These are phyloP conservation scores for Casuarius casuarius DNA, from an alignment of 2,113 vertebrate genomes.

Conservation along the genomic window DNA sequence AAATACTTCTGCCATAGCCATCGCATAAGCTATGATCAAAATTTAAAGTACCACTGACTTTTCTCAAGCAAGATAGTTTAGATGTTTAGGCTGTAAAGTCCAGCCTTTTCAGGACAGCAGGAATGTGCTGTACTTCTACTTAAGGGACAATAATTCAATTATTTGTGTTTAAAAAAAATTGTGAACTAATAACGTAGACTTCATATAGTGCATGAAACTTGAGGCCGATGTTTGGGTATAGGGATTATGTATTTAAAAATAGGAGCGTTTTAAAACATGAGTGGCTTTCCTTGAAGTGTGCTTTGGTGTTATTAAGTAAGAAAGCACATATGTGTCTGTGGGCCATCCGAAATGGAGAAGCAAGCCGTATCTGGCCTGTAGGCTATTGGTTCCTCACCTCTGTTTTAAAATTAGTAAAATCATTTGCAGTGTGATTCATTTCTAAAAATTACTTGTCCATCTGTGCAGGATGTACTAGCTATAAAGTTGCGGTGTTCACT, in stretches of 20 bases:
- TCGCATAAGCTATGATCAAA: background rate
- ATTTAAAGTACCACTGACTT: background rate
- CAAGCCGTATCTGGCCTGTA: constrained; percentile 51
- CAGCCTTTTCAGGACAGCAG: background rate
- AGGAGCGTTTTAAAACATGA: background rate
- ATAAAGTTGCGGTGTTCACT: background rate
- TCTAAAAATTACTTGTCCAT: constrained; percentile 70
- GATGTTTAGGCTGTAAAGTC: background rate
- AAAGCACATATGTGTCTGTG: background rate
- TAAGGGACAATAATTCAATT: background rate
- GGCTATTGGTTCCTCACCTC: constrained; percentile 67
- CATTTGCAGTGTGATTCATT: constrained; percentile 60
- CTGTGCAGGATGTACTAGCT: constrained; percentile 31
- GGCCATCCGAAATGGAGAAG: constrained; percentile 34
- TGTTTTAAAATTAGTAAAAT: constrained; percentile 69
- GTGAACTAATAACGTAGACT: background rate
- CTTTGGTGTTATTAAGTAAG: background rate
- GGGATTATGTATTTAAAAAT: background rate
- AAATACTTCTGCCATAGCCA: accelerated
- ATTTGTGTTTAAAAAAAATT: background rate
- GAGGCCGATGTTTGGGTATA: background rate
- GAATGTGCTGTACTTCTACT: background rate
- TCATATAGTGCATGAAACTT: background rate
- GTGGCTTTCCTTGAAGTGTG: background rate
- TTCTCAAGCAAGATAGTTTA: background rate